Evolutionary conservation across 2,797 vertebrate genomes (phyloP).

Genomic region (Falco naumanni): DNA sequence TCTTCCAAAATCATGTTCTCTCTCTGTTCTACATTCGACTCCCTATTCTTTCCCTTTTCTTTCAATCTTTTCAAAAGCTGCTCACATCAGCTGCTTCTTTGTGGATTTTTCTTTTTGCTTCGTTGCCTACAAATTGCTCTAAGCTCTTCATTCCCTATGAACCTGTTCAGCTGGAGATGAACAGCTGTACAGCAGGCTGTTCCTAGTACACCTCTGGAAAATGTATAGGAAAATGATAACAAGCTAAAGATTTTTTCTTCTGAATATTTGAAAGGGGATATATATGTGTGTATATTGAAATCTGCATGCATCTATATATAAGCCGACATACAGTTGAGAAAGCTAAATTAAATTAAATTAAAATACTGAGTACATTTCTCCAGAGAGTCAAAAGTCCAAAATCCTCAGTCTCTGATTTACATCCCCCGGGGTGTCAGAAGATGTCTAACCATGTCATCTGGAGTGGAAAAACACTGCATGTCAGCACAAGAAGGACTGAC

Average conservation of each 20-base stretch:
- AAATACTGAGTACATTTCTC: slow-evolving; percentile 45
- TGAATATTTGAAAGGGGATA: not conserved
- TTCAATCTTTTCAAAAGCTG: slow-evolving; percentile 67
- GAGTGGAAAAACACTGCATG: slow-evolving; percentile 59
- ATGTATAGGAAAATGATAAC: slow-evolving; percentile 59
- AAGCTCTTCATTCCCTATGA: slow-evolving; percentile 72
- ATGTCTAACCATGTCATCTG: slow-evolving; percentile 32
- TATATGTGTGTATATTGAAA: not conserved
- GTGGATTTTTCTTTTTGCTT: slow-evolving; percentile 75
- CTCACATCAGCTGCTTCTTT: slow-evolving; percentile 76
- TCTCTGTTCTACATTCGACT: slow-evolving; percentile 45
- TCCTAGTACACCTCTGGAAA: slow-evolving; percentile 59
- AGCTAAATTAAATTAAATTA: slow-evolving; percentile 41
- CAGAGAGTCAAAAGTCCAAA: slow-evolving; percentile 26
- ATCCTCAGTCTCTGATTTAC: slow-evolving; percentile 42
- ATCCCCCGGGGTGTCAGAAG: not conserved
- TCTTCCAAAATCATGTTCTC: slow-evolving; percentile 16
- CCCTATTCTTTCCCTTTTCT: slow-evolving; percentile 28
- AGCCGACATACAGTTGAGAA: not conserved
- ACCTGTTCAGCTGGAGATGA: slow-evolving; percentile 72
- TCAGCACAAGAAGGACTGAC: slow-evolving; percentile 40
- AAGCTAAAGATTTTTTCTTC: slow-evolving; percentile 37
- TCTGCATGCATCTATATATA: not conserved
- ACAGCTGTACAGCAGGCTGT: slow-evolving; percentile 68
- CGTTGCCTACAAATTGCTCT: slow-evolving; percentile 77